Base-by-base conservation (phyloP, 1,140 invertebrate species). In the Melitaea cinxia region DNA sequence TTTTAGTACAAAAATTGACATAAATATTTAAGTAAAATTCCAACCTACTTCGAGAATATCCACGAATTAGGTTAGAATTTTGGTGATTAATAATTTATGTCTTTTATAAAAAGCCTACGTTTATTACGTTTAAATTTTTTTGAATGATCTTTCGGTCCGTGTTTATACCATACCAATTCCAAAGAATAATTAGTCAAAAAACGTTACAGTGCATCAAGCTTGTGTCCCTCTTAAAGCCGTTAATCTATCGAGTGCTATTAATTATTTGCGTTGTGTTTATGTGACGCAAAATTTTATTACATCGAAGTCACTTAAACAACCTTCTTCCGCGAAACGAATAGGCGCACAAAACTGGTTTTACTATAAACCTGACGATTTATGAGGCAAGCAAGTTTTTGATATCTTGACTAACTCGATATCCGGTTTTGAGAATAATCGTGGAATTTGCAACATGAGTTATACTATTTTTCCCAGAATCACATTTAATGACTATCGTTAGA, bases 311-410 rank as follows among this genome's bases (percentile, higher is more conserved):
- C 14, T 42, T 19, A 53, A 47, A 62, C 28, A 64, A 33, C 35
- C 54, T 42, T 53, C 47, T 73, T 73, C 68, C 58, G 54, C 64
- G 68, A 70, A 70, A 37, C 37, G 50, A 24, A 30, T 35, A 67
- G 55, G 28, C n/a, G n/a, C 59, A 33, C 45, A 26, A 67, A 70
- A 70, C 56, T 61, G 21, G 66, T 65, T 54, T 12, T 7, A 47
- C 53, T 37, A 57, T 58, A 49, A n/a, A 37, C 35, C 33, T 58
- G 30, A 10, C n/a, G 35, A 58, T 69, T 65, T 64, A 61, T 66
- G 45, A 74, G 72, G 72, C 52, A 64, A 72, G 52, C 72, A 14
- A 57, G 60, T 75, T 72, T 69, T 68, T 69, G 23, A 52, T 59
- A 61, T 35, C 54, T 65, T 70, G 66, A 75, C 49, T 72, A 60